Percentiles rank a stretch among this genome's conserved stretches.
phyloP scores from a whole-genome alignment of 2,797 vertebrate genomes.

The Arremon brunneinucha region DNA sequence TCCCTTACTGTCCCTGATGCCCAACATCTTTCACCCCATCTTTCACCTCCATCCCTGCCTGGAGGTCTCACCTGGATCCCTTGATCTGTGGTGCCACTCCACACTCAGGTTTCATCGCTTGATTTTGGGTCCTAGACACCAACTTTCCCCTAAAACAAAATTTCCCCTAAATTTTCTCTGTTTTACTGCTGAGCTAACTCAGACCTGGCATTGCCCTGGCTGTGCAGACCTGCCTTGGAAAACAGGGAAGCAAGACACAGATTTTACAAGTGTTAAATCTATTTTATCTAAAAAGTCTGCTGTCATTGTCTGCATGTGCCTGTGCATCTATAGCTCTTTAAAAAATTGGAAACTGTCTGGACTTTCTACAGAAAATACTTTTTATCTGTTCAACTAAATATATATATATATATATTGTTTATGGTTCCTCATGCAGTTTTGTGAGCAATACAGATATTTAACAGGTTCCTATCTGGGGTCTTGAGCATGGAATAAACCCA shows the following conservation, averaged over 20 bases:
- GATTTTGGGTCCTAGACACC: neutral
- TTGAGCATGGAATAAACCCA: neutral
- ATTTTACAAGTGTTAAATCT: neutral
- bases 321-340: neutral
- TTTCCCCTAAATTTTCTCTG: neutral
- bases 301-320: accelerated
- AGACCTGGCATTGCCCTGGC: neutral
- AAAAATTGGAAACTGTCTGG: neutral
- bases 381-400: neutral
- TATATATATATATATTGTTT: neutral
- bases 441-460: neutral
- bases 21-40: neutral
- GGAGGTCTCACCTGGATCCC: neutral
- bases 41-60: neutral
- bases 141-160: neutral
- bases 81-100: neutral
- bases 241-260: neutral
- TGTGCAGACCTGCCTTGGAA: neutral
- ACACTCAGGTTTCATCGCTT: neutral
- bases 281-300: neutral
- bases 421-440: neutral
- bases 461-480: neutral
- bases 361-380: neutral
- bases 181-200: neutral
- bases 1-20: neutral